Conservation (phyloP, 1,140 invertebrate genomes). For the Orius insidiosus region DNA sequence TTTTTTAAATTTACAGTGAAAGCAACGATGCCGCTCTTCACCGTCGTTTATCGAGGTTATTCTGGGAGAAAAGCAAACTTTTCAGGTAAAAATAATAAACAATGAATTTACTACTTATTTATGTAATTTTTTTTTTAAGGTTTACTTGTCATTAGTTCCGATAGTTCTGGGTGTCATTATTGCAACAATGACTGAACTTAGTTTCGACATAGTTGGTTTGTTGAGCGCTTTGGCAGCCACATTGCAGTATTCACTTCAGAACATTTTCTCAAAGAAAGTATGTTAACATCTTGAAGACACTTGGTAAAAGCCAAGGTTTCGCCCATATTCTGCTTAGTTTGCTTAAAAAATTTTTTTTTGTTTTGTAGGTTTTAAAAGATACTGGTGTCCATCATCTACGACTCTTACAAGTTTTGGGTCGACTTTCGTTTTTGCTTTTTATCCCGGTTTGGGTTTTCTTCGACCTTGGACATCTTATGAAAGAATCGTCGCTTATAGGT, state of each 20-base stretch:
- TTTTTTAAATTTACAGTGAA: conserved; percentile 66
- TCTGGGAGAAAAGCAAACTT: conserved; percentile 70
- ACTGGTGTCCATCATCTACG: conserved; percentile 77
- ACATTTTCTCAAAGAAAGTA: conserved; percentile 93
- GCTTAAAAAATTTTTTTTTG: conserved; percentile 10
- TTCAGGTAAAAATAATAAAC: conserved; percentile 36
- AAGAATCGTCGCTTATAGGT: conserved; percentile 36
- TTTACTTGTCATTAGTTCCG: conserved; percentile 72
- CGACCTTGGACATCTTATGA: conserved; percentile 47
- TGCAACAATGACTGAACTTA: conserved; percentile 82
- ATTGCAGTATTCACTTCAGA: conserved; percentile 77
- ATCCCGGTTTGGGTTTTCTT: conserved; percentile 71
- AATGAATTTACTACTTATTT: no score
- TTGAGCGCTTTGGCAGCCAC: conserved; percentile 77
- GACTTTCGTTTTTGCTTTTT: conserved; percentile 64
- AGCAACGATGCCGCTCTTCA: conserved; percentile 93
- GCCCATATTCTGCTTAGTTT: no score
- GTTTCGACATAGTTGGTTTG: conserved; percentile 78
- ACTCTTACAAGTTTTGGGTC: conserved; percentile 65
- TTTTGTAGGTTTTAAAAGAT: conserved; percentile 56
- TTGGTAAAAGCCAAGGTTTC: background rate
- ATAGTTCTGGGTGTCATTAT: conserved; percentile 83
- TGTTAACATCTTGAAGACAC: no score
- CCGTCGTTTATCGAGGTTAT: conserved; percentile 71
- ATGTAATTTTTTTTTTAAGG: conserved; percentile 25